Conservation (phyloP, 2,113 vertebrate species). For the Passer montanus region DNA sequence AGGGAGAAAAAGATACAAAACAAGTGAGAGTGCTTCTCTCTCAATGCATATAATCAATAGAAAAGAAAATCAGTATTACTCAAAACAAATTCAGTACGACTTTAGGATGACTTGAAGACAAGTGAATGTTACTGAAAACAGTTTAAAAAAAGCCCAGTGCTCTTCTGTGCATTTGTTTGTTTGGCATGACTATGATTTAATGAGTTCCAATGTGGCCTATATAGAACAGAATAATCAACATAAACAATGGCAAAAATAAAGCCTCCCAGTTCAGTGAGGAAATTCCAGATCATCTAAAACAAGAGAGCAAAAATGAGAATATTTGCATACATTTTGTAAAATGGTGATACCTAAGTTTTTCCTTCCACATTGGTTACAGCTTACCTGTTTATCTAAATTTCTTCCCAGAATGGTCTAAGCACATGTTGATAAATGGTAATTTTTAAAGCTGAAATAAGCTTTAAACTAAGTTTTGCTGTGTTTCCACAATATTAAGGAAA, state of each 20-base stretch:
- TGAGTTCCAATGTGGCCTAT: conserved; percentile 31
- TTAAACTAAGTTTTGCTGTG: neutral
- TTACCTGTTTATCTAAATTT: neutral
- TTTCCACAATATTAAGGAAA: neutral
- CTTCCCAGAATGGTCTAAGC: neutral
- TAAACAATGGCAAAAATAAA: neutral
- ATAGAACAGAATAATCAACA: conserved; percentile 31
- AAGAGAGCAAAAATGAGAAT: neutral
- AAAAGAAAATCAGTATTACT: neutral
- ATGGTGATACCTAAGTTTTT: neutral
- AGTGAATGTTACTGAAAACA: neutral
- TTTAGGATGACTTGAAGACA: neutral
- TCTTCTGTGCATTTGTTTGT: neutral
- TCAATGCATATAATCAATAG: neutral
- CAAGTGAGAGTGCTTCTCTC: neutral
- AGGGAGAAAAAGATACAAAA: neutral
- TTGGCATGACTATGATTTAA: conserved; percentile 26
- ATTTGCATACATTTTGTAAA: neutral
- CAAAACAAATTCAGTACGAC: neutral
- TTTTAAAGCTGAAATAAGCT: neutral
- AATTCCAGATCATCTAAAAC: neutral
- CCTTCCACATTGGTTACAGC: neutral
- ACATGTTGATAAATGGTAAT: neutral
- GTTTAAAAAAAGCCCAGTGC: neutral
- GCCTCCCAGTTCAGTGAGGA: neutral